Base-by-base conservation (phyloP, 2,888 invertebrate species). In the Netelia inedita region DNA sequence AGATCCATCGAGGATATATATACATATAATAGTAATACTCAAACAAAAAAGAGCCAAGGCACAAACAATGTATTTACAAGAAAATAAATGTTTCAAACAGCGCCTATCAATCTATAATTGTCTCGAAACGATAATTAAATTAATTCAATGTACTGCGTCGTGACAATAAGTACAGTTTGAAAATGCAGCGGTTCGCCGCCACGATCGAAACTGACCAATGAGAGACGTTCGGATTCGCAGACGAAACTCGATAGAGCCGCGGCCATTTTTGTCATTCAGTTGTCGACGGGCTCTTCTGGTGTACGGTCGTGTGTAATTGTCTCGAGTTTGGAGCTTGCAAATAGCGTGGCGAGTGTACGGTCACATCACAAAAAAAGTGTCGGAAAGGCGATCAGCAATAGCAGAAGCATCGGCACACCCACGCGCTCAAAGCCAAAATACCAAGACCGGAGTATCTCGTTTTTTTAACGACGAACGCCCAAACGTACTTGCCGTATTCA, bases 401-500 rank as follows among this genome's bases (percentile, higher is more conserved):
- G 46, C 46, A 46, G 46, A 46, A 35, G 8, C 35, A 35, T 35
- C 35, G 35, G 8, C 35, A 35, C 35, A 35, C 53, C 50, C 53
- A 53, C 14, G 53, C 16, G 53, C 35, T 35, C 6, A 35, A 5
- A 35, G 35, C 35, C 35, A 35, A 35, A 87, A 89, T 88, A 89
- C 86, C 83, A 19, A 86, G 85, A 79, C 88, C 89, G 90, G 90
- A 91, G 92, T 90, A 87, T 90, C 91, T 72, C 71, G 91, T 92
- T 92, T 91, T 92, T 91, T 92, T 89, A 88, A 90, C 89, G 91
- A 91, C 92, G 91, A 91, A 91, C 92, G 91, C 92, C 92, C 92
- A 90, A 92, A 90, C 93, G 93, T 92, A 90, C 95, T 95, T 95
- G 95, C 95, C 95, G 95, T 95, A 95, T 95, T 96, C 95, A 96